Base-by-base conservation (phyloP, 2,113 vertebrate genomes). In the Leucopternis melanops region DNA sequence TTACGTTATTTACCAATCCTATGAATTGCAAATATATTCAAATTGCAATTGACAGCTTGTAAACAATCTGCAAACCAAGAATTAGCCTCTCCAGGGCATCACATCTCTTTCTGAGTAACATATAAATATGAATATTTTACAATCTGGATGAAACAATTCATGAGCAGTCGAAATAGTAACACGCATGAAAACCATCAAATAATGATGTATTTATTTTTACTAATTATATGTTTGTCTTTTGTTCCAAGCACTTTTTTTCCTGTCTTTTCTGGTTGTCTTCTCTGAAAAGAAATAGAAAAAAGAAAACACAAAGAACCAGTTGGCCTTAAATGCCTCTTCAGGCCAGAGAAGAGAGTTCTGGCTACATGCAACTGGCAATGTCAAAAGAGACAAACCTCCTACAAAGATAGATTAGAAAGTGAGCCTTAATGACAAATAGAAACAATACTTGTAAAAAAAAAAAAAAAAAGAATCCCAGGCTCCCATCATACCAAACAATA, bases 21-120 rank as follows among this genome's bases (percentile, higher is more conserved):
- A 90, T 96, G 95, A 95, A 95, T 94, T 96, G 91, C 94, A 96
- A 97, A 97, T 97, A 85, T 96, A 96, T 95, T 97, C 93, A 96
- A 96, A 95, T 95, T 92, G 66, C 78, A 95, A 91, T 86, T 93
- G 95, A 87, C 96, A 95, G 92, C 94, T 97, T 96, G 95, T 96
- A 97, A 96, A 97, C 96, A 97, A 83, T 96, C 96, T 95, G 87
- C 86, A 96, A 95, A 95, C 74, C 92, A 97, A 97, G 92, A 97
- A 97, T 97, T 96, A 96, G 81, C 81, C 88, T 96, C 95, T 97
- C 83, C 83, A 81, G 85, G 92, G 84, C 84, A 89, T 62, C 66
- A n/a, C 73, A 54, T 89, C 49, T 91, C 83, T 80, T 96, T 95
- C 45, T 80, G 73, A 91, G 25, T 70, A 94, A 94, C 70, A 94